phyloP scores from a whole-genome alignment of 2,888 invertebrate species.

The Acrobasis consociella region DNA sequence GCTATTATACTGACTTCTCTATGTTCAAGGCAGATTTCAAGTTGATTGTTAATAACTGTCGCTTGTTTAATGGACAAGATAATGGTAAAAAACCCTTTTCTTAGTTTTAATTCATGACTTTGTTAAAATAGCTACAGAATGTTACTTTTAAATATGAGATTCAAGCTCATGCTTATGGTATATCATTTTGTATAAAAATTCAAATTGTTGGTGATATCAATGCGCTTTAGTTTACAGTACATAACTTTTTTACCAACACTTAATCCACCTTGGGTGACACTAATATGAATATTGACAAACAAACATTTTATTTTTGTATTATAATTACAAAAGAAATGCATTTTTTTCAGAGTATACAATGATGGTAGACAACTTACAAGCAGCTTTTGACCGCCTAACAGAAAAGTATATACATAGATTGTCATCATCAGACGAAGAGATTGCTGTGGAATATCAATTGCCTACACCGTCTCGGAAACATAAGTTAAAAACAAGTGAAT shows the following conservation, averaged over 20 bases:
- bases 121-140: too few relatives aligned
- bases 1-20: constrained; percentile 89
- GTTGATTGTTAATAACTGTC: constrained; percentile 95
- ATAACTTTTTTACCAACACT: background rate
- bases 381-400: constrained; percentile 91
- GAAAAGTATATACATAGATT: constrained; percentile 92
- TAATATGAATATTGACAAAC: too few relatives aligned
- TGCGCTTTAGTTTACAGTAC: background rate
- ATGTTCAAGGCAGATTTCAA: constrained; percentile 95
- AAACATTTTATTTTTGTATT: too few relatives aligned
- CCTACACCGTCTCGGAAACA: constrained; percentile 75
- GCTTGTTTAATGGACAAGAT: constrained; percentile 95
- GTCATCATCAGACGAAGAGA: constrained; percentile 90
- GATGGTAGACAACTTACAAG: constrained; percentile 92
- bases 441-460: constrained; percentile 85
- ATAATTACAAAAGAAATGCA: too few relatives aligned
- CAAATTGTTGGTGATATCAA: too few relatives aligned
- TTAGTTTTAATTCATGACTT: too few relatives aligned
- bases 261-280: too few relatives aligned
- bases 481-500: constrained; percentile 66
- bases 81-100: constrained; percentile 87
- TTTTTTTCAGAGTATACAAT: constrained; percentile 88
- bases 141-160: too few relatives aligned
- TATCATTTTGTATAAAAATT: background rate
- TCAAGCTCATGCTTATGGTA: constrained; percentile 28